A percentile compares a stretch with the other conserved stretches of the same genome.
Evolutionary conservation across 2,113 vertebrate species (phyloP).

Genomic region (Talpa occidentalis): DNA sequence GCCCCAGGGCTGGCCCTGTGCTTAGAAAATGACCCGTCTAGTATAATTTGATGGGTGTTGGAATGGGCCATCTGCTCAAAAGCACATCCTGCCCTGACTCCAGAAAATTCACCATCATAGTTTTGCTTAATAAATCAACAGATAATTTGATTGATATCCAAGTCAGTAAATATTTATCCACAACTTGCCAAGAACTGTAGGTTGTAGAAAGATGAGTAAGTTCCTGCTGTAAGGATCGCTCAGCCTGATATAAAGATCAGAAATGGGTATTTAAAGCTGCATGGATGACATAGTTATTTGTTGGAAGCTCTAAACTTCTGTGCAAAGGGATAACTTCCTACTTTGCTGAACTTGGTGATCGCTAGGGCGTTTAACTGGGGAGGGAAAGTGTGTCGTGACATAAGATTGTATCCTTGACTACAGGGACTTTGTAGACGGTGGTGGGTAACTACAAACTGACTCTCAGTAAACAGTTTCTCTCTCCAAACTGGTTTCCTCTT

Average conservation of each 20-base stretch:
- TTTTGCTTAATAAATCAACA: slow-evolving; percentile 62
- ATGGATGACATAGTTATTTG: background rate
- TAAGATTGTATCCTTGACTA: background rate
- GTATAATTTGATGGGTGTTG: slow-evolving; percentile 49
- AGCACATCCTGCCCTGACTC: background rate
- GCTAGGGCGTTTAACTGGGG: background rate
- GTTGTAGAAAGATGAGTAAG: background rate
- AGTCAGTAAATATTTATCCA: slow-evolving; percentile 61
- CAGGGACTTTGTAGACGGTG: background rate
- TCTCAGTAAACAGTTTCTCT: background rate
- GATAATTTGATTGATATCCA: slow-evolving; percentile 66
- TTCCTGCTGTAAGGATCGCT: background rate
- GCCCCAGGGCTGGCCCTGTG: slow-evolving; percentile 51
- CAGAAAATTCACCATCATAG: background rate
- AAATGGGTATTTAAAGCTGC: slow-evolving; percentile 26
- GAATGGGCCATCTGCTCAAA: slow-evolving; percentile 63
- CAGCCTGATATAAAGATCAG: background rate
- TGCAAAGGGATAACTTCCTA: background rate
- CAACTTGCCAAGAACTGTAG: background rate
- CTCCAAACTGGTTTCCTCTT: background rate
- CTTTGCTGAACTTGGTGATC: background rate
- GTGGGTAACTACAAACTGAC: background rate
- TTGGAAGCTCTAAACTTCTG: background rate
- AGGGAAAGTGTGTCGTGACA: background rate
- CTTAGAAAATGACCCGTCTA: slow-evolving; percentile 63